Conservation (phyloP, 2,888 invertebrate genomes). For the Heliconius ismenius region DNA sequence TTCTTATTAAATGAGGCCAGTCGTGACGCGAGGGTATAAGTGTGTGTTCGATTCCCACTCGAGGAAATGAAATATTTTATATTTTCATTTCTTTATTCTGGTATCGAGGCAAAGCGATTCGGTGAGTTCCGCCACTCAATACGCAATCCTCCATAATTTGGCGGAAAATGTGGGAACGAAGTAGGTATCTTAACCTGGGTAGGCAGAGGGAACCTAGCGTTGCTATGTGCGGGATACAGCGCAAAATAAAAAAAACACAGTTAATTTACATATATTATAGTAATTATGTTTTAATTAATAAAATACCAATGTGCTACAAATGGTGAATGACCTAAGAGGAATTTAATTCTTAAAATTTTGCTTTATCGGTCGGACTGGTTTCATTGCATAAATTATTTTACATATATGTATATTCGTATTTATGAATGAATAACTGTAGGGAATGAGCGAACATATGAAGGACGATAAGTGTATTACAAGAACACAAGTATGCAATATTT, state of each 20-base stretch:
- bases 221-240: too few relatives aligned
- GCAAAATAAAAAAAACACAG: too few relatives aligned
- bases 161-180: background rate
- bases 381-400: background rate
- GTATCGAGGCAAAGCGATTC: background rate
- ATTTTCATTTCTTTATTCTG: background rate
- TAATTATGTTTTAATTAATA: background rate
- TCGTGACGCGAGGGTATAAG: too few relatives aligned
- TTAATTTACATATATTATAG: too few relatives aligned
- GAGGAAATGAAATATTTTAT: background rate
- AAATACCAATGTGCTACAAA: background rate
- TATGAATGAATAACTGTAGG: too few relatives aligned
- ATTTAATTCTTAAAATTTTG: conserved; percentile 3
- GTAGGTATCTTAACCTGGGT: too few relatives aligned
- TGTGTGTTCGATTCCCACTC: background rate
- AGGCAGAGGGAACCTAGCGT: too few relatives aligned
- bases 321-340: conserved; percentile 2
- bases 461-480: too few relatives aligned
- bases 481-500: too few relatives aligned
- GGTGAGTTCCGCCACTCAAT: background rate
- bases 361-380: background rate
- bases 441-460: too few relatives aligned
- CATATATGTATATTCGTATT: too few relatives aligned
- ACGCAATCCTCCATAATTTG: background rate
- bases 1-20: too few relatives aligned